Evolutionary conservation across 2,113 vertebrate species (phyloP), one percentile per base, ranked within the genome.

Genomic region (Trogon surrucura): DNA sequence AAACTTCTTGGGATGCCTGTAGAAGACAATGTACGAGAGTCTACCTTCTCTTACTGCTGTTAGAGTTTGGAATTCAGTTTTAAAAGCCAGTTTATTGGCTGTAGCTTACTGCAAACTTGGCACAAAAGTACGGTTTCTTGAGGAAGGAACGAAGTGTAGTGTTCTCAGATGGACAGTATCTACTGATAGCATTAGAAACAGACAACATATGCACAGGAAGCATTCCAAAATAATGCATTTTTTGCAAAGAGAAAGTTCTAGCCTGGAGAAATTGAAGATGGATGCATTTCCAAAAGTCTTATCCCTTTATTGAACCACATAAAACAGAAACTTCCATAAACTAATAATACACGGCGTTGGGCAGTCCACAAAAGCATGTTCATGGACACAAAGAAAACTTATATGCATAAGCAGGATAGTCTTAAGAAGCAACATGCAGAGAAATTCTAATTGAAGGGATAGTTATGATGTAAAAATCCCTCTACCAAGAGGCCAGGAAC

Each of bases 91-190:
- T 79, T 32, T 65, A 92, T 26, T 87, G 92, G 83, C 91, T 79
- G 72, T 60, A 92, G 34, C 51, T 84, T 81, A 65, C 58, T 69
- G 83, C 61, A 96, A 93, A 85, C 70, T 95, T 97, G 96, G 93
- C 95, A 96, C 69, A n/a, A 4, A 56, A 84, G 41, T 13, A 30
- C 25, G 61, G 34, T 50, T 61, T 91, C 74, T 86, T 95, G 45
- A 82, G 80, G 88, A 96, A 70, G 66, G 96, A 97, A 96, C 45
- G 14, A 90, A 61, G 77, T 44, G 57, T 94, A 67, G 93, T 36
- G 57, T 96, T 93, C 95, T 93, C 80, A 74, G 56, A 92, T 72
- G 92, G 93, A 81, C 95, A 86, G 88, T 41, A 74, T 62, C 92
- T 86, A 74, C 96, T 57, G 83, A 92, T n/a, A 92, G 72, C 61